A percentile compares a stretch with the other conserved stretches of the same genome.
phyloP scores from a whole-genome alignment of 1,140 invertebrate species.

The Trichomalopsis sarcophagae region DNA sequence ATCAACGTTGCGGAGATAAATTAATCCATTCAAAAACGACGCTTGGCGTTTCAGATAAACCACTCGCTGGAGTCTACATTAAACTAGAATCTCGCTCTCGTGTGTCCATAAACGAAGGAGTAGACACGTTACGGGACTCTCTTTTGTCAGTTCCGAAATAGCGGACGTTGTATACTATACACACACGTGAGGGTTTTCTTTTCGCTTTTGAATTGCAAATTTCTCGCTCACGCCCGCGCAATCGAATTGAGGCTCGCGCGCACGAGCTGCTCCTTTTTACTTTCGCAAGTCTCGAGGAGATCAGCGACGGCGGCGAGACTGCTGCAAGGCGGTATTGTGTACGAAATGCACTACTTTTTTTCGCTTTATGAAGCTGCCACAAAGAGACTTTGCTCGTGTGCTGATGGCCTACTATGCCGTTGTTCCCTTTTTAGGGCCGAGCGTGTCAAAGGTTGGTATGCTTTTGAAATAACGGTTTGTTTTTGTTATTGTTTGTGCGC shows the following conservation, averaged over 20 bases:
- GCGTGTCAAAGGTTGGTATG: conserved; percentile 2
- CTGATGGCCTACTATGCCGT: not conserved
- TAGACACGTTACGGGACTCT: not conserved
- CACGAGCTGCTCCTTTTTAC: not conserved
- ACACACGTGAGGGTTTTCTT: not conserved
- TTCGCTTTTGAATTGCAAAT: not conserved
- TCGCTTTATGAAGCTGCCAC: not conserved
- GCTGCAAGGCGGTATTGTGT: not conserved
- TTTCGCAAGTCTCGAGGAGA: not conserved
- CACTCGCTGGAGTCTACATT: not conserved
- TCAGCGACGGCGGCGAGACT: not conserved
- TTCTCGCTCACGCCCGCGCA: not conserved
- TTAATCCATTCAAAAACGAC: not conserved
- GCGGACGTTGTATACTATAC: too few relatives aligned
- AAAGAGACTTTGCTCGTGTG: not conserved
- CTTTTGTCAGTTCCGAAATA: not conserved
- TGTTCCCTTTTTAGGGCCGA: not conserved
- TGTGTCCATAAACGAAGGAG: not conserved
- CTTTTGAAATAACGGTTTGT: not conserved
- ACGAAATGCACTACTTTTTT: conserved; percentile 3
- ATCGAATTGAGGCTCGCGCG: not conserved
- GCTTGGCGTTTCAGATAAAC: not conserved
- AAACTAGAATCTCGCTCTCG: not conserved
- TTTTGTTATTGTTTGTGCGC: not conserved
- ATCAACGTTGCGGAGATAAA: not conserved